Percentiles rank a stretch among this genome's conserved stretches.
Conservation (phyloP, 2,888 invertebrate species). For the Poecilus cupreus region DNA sequence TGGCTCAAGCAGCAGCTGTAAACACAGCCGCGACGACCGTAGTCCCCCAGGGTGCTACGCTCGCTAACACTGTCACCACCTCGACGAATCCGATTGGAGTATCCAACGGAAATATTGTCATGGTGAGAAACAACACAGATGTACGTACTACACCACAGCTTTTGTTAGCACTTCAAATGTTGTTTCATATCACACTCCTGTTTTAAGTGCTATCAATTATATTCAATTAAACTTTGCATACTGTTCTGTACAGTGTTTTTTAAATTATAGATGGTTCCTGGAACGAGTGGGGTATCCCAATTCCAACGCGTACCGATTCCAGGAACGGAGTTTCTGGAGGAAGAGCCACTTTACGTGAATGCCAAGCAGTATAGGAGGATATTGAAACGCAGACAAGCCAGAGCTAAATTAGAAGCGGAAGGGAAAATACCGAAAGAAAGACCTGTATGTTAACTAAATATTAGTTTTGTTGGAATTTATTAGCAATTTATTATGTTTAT, state of each 20-base stretch:
- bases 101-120: constrained; percentile 84
- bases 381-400: constrained; percentile 92
- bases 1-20: constrained; percentile 71
- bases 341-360: constrained; percentile 98
- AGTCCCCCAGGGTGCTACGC: constrained; percentile 68
- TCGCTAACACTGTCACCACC: constrained; percentile 73
- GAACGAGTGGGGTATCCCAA: constrained; percentile 72
- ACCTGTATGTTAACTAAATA: constrained; percentile 77
- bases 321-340: constrained; percentile 83
- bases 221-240: constrained; percentile 21
- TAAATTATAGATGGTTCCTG: constrained; percentile 76
- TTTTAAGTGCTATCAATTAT: constrained; percentile 55
- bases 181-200: constrained; percentile 37
- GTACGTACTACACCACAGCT: constrained; percentile 65
- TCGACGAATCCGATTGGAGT: constrained; percentile 76
- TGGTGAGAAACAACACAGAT: constrained; percentile 77
- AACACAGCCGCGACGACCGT: constrained; percentile 71
- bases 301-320: constrained; percentile 79
- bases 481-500: constrained; percentile 66
- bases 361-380: constrained; percentile 98
- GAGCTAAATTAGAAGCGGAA: constrained; percentile 95
- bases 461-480: constrained; percentile 9
- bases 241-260: constrained; percentile 37
- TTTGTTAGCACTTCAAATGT: constrained; percentile 52
- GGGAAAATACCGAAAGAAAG: constrained; percentile 98